These are phyloP conservation scores for Diceros bicornis DNA, from an alignment of 2,797 vertebrate genomes.

Conservation along the genomic window DNA sequence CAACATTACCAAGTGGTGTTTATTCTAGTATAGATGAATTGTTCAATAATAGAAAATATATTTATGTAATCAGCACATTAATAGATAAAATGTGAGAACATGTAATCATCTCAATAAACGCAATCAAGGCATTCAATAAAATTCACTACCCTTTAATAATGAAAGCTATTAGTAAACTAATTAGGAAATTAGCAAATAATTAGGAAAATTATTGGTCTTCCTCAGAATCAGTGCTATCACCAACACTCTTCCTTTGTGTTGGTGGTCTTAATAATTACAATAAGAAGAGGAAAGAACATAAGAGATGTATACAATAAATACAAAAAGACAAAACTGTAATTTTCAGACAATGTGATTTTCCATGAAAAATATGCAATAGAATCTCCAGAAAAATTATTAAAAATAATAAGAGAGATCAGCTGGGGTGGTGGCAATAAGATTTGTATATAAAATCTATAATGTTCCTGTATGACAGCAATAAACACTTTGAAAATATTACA, in stretches of 20 bases:
- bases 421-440: background rate
- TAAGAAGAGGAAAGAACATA: background rate
- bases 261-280: background rate
- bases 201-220: background rate
- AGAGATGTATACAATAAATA: background rate
- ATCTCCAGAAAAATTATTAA: background rate
- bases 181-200: no score
- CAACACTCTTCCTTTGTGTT: background rate
- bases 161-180: background rate
- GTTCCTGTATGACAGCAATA: background rate
- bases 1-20: background rate
- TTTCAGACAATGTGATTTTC: background rate
- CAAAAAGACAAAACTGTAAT: constrained; percentile 5
- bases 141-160: background rate
- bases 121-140: background rate
- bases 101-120: background rate
- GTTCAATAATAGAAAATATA: background rate
- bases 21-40: background rate
- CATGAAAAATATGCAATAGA: background rate
- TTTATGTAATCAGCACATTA: background rate
- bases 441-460: background rate
- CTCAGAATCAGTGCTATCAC: background rate
- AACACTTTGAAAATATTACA: background rate
- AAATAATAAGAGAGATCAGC: background rate
- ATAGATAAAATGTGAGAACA: constrained; percentile 21